Conservation (phyloP, 2,797 vertebrate species). For the Gymnodraco acuticeps region DNA sequence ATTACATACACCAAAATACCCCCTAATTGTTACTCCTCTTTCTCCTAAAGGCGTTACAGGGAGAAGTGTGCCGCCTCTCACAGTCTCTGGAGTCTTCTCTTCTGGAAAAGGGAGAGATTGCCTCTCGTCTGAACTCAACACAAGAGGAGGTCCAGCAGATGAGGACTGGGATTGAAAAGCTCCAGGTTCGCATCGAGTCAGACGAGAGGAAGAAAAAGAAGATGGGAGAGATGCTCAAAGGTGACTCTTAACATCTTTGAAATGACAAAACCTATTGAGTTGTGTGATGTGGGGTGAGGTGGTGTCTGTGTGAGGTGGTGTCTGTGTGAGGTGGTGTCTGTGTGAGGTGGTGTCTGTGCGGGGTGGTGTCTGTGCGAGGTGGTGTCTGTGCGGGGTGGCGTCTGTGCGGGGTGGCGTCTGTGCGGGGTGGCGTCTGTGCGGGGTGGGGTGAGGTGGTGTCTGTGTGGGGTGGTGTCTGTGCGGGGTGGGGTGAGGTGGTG, state of each 20-base stretch:
- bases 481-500: too few species aligned
- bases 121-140: conserved; percentile 86
- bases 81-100: conserved; percentile 88
- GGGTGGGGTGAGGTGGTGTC: too few species aligned
- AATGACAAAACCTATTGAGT: not conserved
- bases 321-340: too few species aligned
- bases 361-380: too few species aligned
- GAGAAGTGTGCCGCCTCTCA: conserved; percentile 82
- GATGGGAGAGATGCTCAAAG: conserved; percentile 85
- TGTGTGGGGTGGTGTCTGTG: too few species aligned
- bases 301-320: too few species aligned
- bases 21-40: conserved; percentile 2
- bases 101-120: conserved; percentile 91
- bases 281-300: not conserved
- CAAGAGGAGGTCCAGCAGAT: conserved; percentile 89
- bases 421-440: too few species aligned
- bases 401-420: too few species aligned
- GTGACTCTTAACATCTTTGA: conserved; percentile 36
- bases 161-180: conserved; percentile 90
- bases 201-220: conserved; percentile 90
- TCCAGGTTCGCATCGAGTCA: conserved; percentile 91
- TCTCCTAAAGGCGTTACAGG: conserved; percentile 70
- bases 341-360: too few species aligned
- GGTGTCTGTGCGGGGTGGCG: too few species aligned
- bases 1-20: not conserved